Evolutionary conservation across 1,140 invertebrate genomes (phyloP), one percentile per base, ranked within the genome.

Genomic region (Lordiphosa collinella): DNA sequence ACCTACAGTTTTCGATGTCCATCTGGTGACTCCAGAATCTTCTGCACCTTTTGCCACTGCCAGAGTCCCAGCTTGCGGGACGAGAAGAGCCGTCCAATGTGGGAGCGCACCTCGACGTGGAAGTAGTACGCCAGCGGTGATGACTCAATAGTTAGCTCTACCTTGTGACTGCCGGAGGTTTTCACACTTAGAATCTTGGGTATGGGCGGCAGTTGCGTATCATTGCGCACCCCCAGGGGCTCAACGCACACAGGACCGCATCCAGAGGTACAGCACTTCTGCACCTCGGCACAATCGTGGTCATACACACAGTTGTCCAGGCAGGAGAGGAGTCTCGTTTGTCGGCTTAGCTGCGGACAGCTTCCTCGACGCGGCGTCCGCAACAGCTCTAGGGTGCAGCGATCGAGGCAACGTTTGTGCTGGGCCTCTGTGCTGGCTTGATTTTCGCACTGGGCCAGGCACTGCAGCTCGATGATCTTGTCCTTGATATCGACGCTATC

Each of bases 191-290:
- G 13, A 32, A 88, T 88, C 66, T 70, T 75, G 5, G 86, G 86
- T 54, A 88, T 87, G 10, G 86, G 76, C 3, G 86, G 86, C 43
- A 88, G 31, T 36, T 67, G 60, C 0, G 52, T 82, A 47, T 80
- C 71, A 35, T 90, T 90, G 9, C 91, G 85, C 9, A 94, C 74
- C 48, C 91, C 91, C 0, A 90, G 44, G 0, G 93, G 92, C 35
- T 91, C 90, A 71, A 91, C 91, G 79, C 93, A 94, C 9, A 92
- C 91, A 10, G 92, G 89, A 3, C 93, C 93, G 46, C 93, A 94
- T 16, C 89, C 89, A 64, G 92, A 92, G n/a, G 86, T 76, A 62
- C 93, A 94, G 80, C 93, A 94, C 58, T 93, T 91, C 13, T 92
- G 90, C 0, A 92, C 90, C 46, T 91, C 92, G 13, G 91, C 90